Evolutionary conservation across 2,888 invertebrate genomes (phyloP).

Genomic region (Diogma glabrata): DNA sequence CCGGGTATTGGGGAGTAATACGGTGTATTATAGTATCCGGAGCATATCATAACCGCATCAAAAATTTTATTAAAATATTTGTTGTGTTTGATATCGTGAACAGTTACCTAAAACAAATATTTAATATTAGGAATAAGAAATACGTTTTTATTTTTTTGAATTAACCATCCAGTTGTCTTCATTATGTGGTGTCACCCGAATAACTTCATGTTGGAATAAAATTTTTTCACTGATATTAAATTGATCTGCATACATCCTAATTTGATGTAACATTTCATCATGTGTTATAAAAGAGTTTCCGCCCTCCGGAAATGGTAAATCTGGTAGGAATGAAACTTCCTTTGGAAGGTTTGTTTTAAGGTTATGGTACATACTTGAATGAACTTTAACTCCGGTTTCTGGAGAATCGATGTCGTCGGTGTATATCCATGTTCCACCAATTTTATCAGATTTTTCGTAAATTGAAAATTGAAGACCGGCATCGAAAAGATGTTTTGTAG

Average conservation of each 20-base stretch:
- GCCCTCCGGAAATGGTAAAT: conserved; percentile 59
- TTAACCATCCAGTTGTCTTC: conserved; percentile 9
- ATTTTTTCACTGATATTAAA: conserved; percentile 49
- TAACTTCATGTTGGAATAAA: conserved; percentile 21
- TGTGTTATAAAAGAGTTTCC: conserved; percentile 58
- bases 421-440: conserved; percentile 85
- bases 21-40: too few relatives aligned
- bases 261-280: conserved; percentile 55
- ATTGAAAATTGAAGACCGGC: conserved; percentile 43
- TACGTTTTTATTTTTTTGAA: too few relatives aligned
- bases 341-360: conserved; percentile 80
- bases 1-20: too few relatives aligned
- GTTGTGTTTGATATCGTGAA: too few relatives aligned
- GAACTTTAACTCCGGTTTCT: conserved; percentile 59
- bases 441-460: conserved; percentile 56
- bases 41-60: too few relatives aligned
- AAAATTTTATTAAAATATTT: too few relatives aligned
- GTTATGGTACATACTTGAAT: conserved; percentile 79
- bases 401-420: too few relatives aligned
- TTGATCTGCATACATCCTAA: conserved; percentile 53
- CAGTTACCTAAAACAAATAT: too few relatives aligned
- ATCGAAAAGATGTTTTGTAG: conserved; percentile 50
- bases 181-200: conserved; percentile 20
- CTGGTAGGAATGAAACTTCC: conserved; percentile 79
- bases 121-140: too few relatives aligned